These are phyloP conservation scores for Bombylius discolor DNA, from an alignment of 2,888 invertebrate species.

Conservation along the genomic window DNA sequence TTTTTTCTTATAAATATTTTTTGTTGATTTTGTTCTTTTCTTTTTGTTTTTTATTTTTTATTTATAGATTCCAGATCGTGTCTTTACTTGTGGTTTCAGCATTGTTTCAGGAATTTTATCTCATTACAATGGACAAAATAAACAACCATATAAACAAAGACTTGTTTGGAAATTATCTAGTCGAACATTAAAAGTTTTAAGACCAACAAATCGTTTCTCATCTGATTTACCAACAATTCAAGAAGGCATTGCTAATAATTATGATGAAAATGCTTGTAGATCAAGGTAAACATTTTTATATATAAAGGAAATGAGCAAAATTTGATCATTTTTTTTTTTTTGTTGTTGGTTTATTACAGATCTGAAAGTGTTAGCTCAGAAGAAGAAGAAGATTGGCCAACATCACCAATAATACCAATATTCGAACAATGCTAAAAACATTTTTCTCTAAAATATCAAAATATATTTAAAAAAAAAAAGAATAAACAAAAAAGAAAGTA, in stretches of 20 bases:
- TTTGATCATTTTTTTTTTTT: slow-evolving; percentile 2
- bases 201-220: slow-evolving; percentile 60
- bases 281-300: slow-evolving; percentile 25
- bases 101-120: slow-evolving; percentile 51
- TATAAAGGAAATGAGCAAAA: background rate
- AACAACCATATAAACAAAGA: slow-evolving; percentile 55
- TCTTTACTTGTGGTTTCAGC: slow-evolving; percentile 47
- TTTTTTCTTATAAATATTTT: no score
- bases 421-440: slow-evolving; percentile 35
- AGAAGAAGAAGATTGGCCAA: slow-evolving; percentile 48
- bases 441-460: background rate
- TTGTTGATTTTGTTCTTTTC: background rate
- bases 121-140: slow-evolving; percentile 58
- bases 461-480: no score
- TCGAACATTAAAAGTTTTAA: slow-evolving; percentile 52
- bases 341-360: slow-evolving; percentile 37
- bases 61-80: slow-evolving; percentile 51
- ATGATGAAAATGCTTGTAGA: slow-evolving; percentile 30
- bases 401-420: slow-evolving; percentile 49
- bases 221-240: slow-evolving; percentile 61
- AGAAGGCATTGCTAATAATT: slow-evolving; percentile 42
- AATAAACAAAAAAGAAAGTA: no score
- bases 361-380: slow-evolving; percentile 47
- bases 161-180: slow-evolving; percentile 66
- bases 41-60: slow-evolving; percentile 15